phyloP scores from a whole-genome alignment of 1,140 invertebrate species.

The Megathymus violae region DNA sequence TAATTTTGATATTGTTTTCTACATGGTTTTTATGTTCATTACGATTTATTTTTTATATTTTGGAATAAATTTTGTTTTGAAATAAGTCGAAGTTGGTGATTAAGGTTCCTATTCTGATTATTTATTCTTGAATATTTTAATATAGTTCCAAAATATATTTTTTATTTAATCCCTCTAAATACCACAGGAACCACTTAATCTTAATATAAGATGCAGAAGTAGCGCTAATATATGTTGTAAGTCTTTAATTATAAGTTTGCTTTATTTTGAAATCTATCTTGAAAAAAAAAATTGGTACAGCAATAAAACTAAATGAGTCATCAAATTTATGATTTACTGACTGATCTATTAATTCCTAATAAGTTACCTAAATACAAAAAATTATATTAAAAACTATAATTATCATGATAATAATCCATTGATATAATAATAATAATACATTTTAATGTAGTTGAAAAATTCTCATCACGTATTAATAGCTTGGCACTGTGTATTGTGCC shows the following conservation, averaged over 20 bases:
- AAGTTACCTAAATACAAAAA: slow-evolving; percentile 14
- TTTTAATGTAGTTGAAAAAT: slow-evolving; percentile 6
- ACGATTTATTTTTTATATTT: slow-evolving; percentile 80
- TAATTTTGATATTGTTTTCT: slow-evolving; percentile 65
- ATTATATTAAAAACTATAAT: slow-evolving; percentile 10
- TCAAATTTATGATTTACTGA: slow-evolving; percentile 10
- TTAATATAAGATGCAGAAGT: slow-evolving; percentile 26
- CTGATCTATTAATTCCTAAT: slow-evolving; percentile 30
- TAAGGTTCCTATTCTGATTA: slow-evolving; percentile 73
- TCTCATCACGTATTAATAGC: slow-evolving; percentile 15
- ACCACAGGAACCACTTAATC: slow-evolving; percentile 20
- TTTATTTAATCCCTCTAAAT: neutral
- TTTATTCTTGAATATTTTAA: slow-evolving; percentile 16
- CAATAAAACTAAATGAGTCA: slow-evolving; percentile 23
- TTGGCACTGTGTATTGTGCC: slow-evolving; percentile 21
- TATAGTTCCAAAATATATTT: slow-evolving; percentile 3
- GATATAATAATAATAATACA: neutral
- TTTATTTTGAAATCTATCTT: slow-evolving; percentile 7
- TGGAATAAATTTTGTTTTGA: slow-evolving; percentile 81
- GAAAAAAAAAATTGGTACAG: slow-evolving; percentile 27
- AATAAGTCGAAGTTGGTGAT: slow-evolving; percentile 73
- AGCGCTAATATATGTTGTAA: slow-evolving; percentile 20
- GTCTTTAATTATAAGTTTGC: slow-evolving; percentile 16
- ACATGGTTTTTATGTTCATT: slow-evolving; percentile 81
- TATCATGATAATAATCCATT: slow-evolving; percentile 5